Evolutionary conservation across 2,113 vertebrate genomes (phyloP), one percentile per base, ranked within the genome.

Genomic region (Monopterus albus): DNA sequence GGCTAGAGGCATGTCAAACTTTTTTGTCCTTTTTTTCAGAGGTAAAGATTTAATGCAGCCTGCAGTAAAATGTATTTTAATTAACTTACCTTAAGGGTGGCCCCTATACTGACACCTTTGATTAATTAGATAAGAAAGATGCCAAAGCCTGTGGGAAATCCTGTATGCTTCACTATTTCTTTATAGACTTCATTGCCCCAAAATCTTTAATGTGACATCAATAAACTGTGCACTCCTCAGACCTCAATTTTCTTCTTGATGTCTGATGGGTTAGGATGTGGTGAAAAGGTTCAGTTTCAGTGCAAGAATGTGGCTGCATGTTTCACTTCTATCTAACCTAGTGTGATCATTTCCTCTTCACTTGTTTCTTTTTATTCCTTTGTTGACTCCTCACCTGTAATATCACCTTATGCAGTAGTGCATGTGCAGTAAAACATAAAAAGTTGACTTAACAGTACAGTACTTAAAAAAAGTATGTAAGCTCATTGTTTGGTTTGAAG

Each of bases 81-180:
- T 89, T 73, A 80, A 74, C 69, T 65, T 72, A 78, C 66, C 81
- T 84, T 59, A 18, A 80, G 81, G 79, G 65, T 56, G 74, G 73
- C 85, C 67, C 60, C 75, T 39, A 20, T 52, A 38, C 73, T 36
- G 31, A 76, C 78, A 76, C 57, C 65, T 71, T 71, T 80, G 82
- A 85, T 87, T 81, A 83, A 90, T 90, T 81, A 59, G 70, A 82
- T 85, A 14, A 59, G 74, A 79, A 12, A 14, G 76, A 76, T 68
- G 63, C 80, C 14, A 5, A 57, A 28, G 86, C 69, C 79, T 65
- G 42, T 53, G 31, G 82, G 66, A 36, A 9, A 58, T 60, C 70
- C 67, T 45, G 35, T 50, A 28, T 75, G 63, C 67, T 46, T 66
- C 31, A 15, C 35, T 65, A 26, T 50, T 71, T 64, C 67, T 61